phyloP scores from a whole-genome alignment of 2,888 invertebrate species.

The Xestia sexstrigata region DNA sequence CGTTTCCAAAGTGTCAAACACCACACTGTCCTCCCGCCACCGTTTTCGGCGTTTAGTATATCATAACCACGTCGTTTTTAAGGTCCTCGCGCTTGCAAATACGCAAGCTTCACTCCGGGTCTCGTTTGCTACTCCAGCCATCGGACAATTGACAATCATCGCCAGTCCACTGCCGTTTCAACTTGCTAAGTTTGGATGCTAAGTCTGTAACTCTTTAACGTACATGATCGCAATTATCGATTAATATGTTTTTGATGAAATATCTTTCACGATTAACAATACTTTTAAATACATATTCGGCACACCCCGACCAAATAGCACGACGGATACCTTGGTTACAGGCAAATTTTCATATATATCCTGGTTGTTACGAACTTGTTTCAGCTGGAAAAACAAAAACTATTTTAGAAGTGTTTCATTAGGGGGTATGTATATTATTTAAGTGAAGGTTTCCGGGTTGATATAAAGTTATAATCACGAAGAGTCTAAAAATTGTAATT shows the following conservation, averaged over 20 bases:
- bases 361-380: neutral
- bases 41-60: neutral
- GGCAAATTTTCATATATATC: neutral
- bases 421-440: no score
- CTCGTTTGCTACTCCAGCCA: neutral
- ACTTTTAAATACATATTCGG: no score
- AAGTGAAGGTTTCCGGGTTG: neutral
- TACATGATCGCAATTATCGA: neutral
- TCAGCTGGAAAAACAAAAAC: neutral
- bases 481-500: constrained; percentile 5
- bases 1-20: neutral
- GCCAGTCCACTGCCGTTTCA: neutral
- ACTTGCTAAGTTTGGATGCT: neutral
- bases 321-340: neutral
- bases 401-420: neutral
- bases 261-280: neutral
- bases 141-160: neutral
- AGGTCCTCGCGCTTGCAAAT: accelerated
- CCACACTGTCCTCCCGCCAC: neutral
- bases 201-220: neutral
- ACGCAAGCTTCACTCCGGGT: neutral
- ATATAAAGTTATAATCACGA: neutral
- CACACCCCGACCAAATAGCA: neutral
- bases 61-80: neutral
- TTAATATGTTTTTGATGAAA: neutral